Evolutionary conservation across 2,113 vertebrate species (phyloP).

Genomic region (Drymodes brunneopygia): DNA sequence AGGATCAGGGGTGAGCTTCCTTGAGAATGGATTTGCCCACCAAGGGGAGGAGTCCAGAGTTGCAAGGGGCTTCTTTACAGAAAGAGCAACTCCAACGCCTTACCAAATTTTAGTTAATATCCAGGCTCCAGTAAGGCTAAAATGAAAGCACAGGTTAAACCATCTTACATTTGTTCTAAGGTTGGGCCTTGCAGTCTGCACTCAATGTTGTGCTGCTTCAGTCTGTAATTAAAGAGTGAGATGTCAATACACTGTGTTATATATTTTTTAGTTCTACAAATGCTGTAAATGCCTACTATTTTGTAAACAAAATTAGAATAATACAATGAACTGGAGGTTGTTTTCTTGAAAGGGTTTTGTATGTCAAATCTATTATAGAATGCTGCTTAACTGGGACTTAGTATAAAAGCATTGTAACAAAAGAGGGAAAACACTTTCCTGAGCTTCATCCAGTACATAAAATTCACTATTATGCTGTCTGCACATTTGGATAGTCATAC

Average conservation of each 20-base stretch:
- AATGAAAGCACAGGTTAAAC: background rate
- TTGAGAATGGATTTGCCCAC: too few relatives aligned
- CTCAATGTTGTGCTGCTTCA: background rate
- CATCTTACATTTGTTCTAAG: background rate
- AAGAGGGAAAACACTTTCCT: background rate
- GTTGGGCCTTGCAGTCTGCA: background rate
- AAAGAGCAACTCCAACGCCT: too few relatives aligned
- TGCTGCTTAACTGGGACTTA: background rate
- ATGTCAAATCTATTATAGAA: background rate
- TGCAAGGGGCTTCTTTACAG: too few relatives aligned
- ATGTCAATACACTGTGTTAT: background rate
- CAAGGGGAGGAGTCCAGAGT: too few relatives aligned
- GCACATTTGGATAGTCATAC: background rate
- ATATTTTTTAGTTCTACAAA: background rate
- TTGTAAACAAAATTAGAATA: background rate
- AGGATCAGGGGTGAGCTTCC: too few relatives aligned
- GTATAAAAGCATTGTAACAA: background rate
- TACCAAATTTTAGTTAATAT: background rate
- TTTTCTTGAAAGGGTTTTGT: background rate
- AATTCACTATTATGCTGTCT: background rate
- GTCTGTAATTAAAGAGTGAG: background rate
- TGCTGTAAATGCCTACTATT: background rate
- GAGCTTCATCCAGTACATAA: background rate
- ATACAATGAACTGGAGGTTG: background rate
- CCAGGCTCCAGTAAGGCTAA: background rate